Base-by-base conservation (phyloP, 2,888 invertebrate species). In the Parnassius apollo region DNA sequence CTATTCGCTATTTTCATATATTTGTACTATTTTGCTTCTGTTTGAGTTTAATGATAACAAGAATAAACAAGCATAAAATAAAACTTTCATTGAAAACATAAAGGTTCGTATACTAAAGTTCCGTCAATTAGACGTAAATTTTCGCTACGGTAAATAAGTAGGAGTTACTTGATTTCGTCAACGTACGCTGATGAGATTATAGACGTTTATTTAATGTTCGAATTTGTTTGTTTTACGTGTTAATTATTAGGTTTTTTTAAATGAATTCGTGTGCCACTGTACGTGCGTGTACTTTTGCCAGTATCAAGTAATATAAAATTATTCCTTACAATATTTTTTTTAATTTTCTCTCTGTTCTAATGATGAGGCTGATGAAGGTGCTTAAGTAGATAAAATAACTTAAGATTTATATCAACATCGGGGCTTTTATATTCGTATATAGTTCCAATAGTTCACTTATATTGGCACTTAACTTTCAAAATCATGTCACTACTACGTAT, bases 111-210 rank as follows among this genome's bases (percentile, higher is more conserved):
- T 25, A 4, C n/a, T 50, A 11, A 51, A 7, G 51, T 51, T 11
- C 22, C 25, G 22, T 25, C 22, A 51, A 51, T 51, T 51, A 51
- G 51, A 51, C 51, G 51, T 51, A 22, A 2, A 51, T 11, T 51
- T 25, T 51, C 22, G 51, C 51, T 10, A 25, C 22, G 22, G 18
- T 51, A 51, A 22, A 51, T 48, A 48, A 11, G 48, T 9, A 4
- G 13, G 12, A 48, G 13, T 13, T 51, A 51, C 25, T 50, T 50
- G 22, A 10, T 50, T 50, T 50, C 9, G 1, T 13, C 4, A 9
- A 9, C 7, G 12, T 18, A 25, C 2, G 45, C 45, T 12, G 50
- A 2, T 50, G 18, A 4, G 1, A 9, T 49, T 18, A 18, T 49
- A 7, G 8, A 18, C 18, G 18, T 49, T 49, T 18, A n/a, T 9